These are phyloP conservation scores for Battus philenor DNA, from an alignment of 1,140 invertebrate species.

Conservation along the genomic window DNA sequence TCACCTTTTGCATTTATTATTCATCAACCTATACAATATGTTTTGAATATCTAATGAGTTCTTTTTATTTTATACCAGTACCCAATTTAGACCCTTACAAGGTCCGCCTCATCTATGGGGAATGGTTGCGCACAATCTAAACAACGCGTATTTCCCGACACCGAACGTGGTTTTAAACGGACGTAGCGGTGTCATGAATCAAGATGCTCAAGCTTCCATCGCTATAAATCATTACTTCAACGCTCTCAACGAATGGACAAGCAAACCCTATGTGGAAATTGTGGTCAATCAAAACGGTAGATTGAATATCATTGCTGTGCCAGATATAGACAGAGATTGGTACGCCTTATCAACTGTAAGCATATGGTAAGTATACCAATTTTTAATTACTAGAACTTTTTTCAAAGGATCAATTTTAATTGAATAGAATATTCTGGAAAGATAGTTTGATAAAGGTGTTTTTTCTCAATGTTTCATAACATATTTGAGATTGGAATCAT, in stretches of 20 bases:
- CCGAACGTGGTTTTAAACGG: slow-evolving; percentile 34
- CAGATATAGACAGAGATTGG: slow-evolving; percentile 51
- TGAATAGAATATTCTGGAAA: too few species aligned
- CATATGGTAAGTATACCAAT: slow-evolving; percentile 49
- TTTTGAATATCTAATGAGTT: slow-evolving; percentile 8
- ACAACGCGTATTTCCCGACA: slow-evolving; percentile 34
- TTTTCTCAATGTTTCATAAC: too few species aligned
- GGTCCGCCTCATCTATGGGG: slow-evolving; percentile 48
- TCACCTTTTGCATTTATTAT: too few species aligned
- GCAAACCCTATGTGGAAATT: slow-evolving; percentile 37
- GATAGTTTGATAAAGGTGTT: too few species aligned
- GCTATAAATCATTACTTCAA: slow-evolving; percentile 45
- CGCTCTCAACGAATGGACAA: slow-evolving; percentile 44
- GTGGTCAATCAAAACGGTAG: slow-evolving; percentile 36
- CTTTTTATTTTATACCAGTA: slow-evolving; percentile 30
- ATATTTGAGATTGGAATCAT: too few species aligned
- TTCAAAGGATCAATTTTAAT: too few species aligned
- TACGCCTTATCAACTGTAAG: slow-evolving; percentile 45
- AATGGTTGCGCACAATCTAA: slow-evolving; percentile 57
- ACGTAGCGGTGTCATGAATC: slow-evolving; percentile 29
- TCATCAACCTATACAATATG: too few species aligned
- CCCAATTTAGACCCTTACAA: slow-evolving; percentile 33
- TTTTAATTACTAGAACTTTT: too few species aligned
- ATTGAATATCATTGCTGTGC: slow-evolving; percentile 48
- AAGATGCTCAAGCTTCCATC: slow-evolving; percentile 36